Conservation (phyloP, 2,888 invertebrate genomes). For the Mesopsocus fuscifrons region DNA sequence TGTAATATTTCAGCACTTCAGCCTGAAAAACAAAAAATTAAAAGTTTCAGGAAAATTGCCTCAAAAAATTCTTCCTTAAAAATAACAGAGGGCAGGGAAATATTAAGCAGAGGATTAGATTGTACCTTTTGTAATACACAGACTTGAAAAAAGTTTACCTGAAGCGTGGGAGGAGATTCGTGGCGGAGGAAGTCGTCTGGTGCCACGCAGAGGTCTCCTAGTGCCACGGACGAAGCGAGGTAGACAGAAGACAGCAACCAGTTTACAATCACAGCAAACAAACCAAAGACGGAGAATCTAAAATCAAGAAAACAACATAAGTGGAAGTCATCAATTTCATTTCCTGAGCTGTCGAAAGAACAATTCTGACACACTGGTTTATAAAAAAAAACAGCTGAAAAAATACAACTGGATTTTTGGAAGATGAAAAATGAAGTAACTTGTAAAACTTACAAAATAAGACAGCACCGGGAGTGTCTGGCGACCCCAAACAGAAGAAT, state of each 20-base stretch:
- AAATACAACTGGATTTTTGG: constrained; percentile 5
- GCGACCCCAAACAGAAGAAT: constrained; percentile 79
- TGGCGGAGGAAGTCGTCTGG: constrained; percentile 56
- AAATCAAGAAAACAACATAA: constrained; percentile 9
- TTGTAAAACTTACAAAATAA: constrained; percentile 43
- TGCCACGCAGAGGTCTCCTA: constrained; percentile 68
- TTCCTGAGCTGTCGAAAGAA: not conserved
- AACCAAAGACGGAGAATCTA: constrained; percentile 65
- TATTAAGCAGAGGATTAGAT: too few relatives aligned
- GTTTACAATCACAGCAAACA: constrained; percentile 70
- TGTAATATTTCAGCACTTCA: constrained; percentile 57
- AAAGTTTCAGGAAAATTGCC: not conserved
- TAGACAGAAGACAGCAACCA: constrained; percentile 80
- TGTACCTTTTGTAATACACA: too few relatives aligned
- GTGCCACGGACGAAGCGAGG: constrained; percentile 60
- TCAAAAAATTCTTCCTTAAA: too few relatives aligned
- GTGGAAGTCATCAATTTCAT: too few relatives aligned
- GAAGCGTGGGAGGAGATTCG: not conserved
- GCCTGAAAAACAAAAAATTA: constrained; percentile 22
- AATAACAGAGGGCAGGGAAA: too few relatives aligned
- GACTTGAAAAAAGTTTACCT: not conserved
- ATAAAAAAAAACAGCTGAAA: constrained; percentile 3
- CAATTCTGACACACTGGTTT: not conserved
- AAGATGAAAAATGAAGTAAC: not conserved
- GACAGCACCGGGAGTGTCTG: constrained; percentile 69